These are phyloP conservation scores for Phrynocephalus vlangalii DNA, from an alignment of 2,797 vertebrate genomes.

Conservation along the genomic window DNA sequence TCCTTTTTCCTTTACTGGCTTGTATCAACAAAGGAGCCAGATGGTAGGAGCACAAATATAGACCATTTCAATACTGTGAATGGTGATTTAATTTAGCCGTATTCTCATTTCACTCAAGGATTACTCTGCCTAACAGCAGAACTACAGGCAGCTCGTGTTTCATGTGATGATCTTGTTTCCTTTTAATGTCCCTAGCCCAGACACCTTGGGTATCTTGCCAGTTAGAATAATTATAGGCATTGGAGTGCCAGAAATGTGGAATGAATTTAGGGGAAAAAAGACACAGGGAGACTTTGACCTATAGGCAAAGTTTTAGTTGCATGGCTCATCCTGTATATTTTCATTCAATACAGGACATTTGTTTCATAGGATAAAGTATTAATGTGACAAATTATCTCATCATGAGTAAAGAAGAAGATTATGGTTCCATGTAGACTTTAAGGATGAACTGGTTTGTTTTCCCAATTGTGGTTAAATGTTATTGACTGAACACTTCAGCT, in stretches of 20 bases:
- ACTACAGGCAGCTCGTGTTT: not conserved
- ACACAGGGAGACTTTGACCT: not conserved
- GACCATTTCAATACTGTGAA: not conserved
- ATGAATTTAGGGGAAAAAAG: not conserved
- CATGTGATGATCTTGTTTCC: not conserved
- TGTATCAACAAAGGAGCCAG: not conserved
- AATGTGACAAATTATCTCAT: not conserved
- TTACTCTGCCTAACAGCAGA: not conserved
- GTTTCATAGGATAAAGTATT: not conserved
- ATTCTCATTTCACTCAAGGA: not conserved
- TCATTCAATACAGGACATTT: not conserved
- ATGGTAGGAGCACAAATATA: not conserved
- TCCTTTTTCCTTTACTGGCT: not conserved
- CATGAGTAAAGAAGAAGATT: not conserved
- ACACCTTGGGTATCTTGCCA: not conserved
- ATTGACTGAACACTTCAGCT: not conserved
- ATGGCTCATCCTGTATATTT: not conserved
- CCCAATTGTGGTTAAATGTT: not conserved
- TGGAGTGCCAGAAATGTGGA: not conserved
- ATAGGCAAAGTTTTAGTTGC: no score
- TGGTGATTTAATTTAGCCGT: not conserved
- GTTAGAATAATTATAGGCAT: not conserved
- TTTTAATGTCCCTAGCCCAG: not conserved
- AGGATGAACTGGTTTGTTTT: not conserved
- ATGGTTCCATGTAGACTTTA: not conserved